These are phyloP conservation scores for Drosophila saltans DNA, from an alignment of 1,140 invertebrate species.

Conservation along the genomic window DNA sequence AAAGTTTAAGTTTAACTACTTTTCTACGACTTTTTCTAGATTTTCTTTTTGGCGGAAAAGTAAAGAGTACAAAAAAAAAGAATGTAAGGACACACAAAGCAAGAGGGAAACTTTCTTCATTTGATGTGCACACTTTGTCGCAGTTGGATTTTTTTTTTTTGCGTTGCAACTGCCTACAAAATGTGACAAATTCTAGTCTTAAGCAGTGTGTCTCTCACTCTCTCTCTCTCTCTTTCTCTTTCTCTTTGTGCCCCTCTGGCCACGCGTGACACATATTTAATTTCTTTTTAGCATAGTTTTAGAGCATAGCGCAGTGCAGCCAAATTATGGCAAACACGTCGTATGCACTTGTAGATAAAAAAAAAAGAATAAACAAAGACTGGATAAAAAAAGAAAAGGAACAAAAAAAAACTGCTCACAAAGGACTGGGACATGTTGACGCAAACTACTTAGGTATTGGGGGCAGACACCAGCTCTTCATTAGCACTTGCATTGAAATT, in stretches of 20 bases:
- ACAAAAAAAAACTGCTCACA: slow-evolving; percentile 22
- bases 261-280: slow-evolving; percentile 64
- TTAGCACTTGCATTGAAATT: slow-evolving; percentile 67
- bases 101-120: slow-evolving; percentile 64
- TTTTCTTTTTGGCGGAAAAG: slow-evolving; percentile 20
- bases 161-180: slow-evolving; percentile 59
- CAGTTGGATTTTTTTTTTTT: slow-evolving; percentile 36
- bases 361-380: background rate
- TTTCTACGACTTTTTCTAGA: slow-evolving; percentile 66
- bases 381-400: background rate
- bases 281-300: slow-evolving; percentile 45
- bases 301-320: slow-evolving; percentile 49
- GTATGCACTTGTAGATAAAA: slow-evolving; percentile 37
- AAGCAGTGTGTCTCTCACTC: background rate
- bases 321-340: slow-evolving; percentile 73
- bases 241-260: slow-evolving; percentile 16
- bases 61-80: background rate
- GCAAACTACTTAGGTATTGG: slow-evolving; percentile 43
- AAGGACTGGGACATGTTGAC: slow-evolving; percentile 21
- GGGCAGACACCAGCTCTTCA: slow-evolving; percentile 46
- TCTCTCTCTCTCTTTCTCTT: background rate
- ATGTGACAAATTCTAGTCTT: slow-evolving; percentile 64
- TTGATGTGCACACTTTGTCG: slow-evolving; percentile 71
- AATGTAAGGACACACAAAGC: slow-evolving; percentile 3
- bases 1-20: slow-evolving; percentile 76